Evolutionary conservation across 92 coral and sea anemone species (phyloP).

Genomic region (Epizoanthus rinbou): DNA sequence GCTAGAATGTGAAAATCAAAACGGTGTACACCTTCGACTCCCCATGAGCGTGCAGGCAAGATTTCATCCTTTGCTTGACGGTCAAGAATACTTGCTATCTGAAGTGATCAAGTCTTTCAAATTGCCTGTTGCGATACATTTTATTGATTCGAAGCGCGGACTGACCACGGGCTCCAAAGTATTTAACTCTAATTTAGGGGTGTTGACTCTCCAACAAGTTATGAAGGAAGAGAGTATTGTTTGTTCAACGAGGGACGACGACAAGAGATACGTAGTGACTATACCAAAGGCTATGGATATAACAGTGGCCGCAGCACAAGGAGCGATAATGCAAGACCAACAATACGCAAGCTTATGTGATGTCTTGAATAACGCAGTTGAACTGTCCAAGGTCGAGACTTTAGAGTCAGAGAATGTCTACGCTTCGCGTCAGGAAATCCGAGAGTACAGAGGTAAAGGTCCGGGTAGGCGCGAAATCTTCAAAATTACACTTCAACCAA

Average conservation of each 20-base stretch:
- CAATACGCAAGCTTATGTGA: too few relatives aligned
- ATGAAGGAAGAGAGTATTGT: slow-evolving; percentile 10
- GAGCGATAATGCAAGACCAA: too few relatives aligned
- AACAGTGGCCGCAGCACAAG: too few relatives aligned
- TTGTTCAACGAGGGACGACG: background rate
- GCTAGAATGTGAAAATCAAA: background rate
- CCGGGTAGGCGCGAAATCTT: too few relatives aligned
- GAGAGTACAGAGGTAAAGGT: too few relatives aligned
- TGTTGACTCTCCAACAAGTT: background rate
- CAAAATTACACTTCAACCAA: too few relatives aligned
- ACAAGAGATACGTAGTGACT: background rate
- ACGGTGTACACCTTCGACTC: background rate
- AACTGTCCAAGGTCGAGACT: background rate
- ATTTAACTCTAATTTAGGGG: background rate
- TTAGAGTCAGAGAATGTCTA: slow-evolving; percentile 19
- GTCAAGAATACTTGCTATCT: background rate
- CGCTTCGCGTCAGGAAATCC: background rate
- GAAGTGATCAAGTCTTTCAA: background rate
- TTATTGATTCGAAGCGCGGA: background rate
- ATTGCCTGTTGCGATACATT: background rate
- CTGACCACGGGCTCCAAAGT: background rate
- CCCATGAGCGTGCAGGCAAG: background rate
- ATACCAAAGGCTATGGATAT: too few relatives aligned
- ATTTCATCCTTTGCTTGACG: background rate
- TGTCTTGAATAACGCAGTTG: too few relatives aligned